Conservation (phyloP, 2,113 vertebrate species). For the Tiliqua scincoides region DNA sequence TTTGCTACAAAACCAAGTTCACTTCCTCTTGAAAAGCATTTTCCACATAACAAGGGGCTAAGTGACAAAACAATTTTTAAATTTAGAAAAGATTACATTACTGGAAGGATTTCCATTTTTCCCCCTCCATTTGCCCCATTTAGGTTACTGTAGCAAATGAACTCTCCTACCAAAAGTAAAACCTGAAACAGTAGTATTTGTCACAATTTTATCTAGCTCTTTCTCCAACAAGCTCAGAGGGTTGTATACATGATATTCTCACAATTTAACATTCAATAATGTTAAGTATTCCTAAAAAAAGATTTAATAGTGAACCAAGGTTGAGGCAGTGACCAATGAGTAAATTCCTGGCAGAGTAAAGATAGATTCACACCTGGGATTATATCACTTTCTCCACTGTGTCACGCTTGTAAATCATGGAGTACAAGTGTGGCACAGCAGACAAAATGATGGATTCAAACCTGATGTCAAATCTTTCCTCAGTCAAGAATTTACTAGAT, state of each 20-base stretch:
- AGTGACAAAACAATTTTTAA: not conserved
- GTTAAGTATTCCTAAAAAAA: too few relatives aligned
- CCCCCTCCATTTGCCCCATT: not conserved
- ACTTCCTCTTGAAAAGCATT: slow-evolving; percentile 27
- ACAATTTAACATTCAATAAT: not conserved
- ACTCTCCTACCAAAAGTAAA: not conserved
- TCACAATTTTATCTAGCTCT: not conserved
- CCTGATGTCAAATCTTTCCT: not conserved
- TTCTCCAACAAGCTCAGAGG: not conserved
- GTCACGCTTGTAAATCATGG: not conserved
- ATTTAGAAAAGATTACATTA: not conserved
- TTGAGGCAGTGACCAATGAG: too few relatives aligned
- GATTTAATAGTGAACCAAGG: too few relatives aligned
- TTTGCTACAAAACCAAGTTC: slow-evolving; percentile 63
- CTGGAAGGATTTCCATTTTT: not conserved
- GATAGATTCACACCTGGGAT: too few relatives aligned
- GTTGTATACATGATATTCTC: not conserved
- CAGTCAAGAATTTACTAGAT: not conserved
- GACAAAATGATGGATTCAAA: not conserved
- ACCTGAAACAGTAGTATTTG: not conserved
- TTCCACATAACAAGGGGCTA: not conserved
- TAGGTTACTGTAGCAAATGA: not conserved
- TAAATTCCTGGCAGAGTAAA: too few relatives aligned
- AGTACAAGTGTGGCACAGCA: not conserved
- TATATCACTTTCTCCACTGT: too few relatives aligned